Evolutionary conservation across 2,888 invertebrate genomes (phyloP).

Genomic region (Tinea semifulvella): DNA sequence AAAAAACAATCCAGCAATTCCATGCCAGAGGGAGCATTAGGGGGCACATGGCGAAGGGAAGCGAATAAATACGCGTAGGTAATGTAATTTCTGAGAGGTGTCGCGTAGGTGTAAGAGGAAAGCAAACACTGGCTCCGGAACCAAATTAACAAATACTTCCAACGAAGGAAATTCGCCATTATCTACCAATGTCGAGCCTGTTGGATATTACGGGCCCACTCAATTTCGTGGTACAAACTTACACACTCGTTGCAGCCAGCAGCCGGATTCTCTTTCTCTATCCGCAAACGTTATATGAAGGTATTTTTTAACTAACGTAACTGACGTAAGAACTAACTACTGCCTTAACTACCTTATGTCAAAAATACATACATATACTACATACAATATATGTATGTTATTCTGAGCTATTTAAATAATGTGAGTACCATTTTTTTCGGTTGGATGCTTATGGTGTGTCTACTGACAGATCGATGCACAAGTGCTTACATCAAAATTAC

Average conservation of each 20-base stretch:
- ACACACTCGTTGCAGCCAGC: constrained; percentile 6
- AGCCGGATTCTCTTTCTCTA: no score
- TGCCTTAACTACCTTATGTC: no score
- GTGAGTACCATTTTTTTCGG: no score
- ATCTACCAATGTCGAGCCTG: constrained; percentile 11
- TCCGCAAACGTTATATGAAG: no score
- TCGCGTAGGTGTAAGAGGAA: constrained; percentile 27
- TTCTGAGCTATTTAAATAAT: no score
- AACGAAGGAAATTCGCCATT: constrained; percentile 10
- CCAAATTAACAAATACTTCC: constrained; percentile 42
- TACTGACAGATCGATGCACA: no score
- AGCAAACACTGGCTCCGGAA: constrained; percentile 32
- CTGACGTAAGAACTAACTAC: no score
- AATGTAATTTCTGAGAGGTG: constrained; percentile 37
- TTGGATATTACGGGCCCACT: constrained; percentile 13
- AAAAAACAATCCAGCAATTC: constrained; percentile 16
- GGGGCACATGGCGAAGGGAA: constrained; percentile 23
- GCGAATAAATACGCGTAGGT: constrained; percentile 46
- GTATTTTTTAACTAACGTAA: no score
- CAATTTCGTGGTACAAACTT: constrained; percentile 13
- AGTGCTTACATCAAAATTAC: no score
- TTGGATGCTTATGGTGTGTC: no score
- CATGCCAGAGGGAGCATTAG: constrained; percentile 15
- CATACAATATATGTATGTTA: no score
- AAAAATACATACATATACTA: no score